Conservation (phyloP, 1,140 invertebrate genomes). For the Heliothis virescens region DNA sequence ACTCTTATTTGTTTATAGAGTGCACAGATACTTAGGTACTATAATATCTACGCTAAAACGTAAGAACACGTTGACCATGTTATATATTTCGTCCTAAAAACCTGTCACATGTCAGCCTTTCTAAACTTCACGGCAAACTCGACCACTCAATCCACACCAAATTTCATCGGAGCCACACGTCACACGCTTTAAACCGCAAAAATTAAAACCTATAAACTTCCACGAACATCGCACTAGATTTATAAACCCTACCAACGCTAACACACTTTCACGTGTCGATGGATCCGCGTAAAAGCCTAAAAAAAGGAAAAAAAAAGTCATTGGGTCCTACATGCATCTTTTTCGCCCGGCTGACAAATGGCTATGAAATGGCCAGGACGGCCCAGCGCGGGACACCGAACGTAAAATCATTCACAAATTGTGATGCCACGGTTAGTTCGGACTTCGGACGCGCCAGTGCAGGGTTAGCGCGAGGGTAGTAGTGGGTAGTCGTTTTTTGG, state of each 20-base stretch:
- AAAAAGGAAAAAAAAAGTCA: conserved; percentile 73
- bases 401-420: conserved; percentile 85
- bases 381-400: conserved; percentile 64
- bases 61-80: no score
- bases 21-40: background rate
- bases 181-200: conserved; percentile 55
- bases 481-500: background rate
- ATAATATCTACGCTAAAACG: background rate
- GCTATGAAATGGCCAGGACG: conserved; percentile 77
- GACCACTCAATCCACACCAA: conserved; percentile 17
- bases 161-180: conserved; percentile 11
- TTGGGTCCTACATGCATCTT: conserved; percentile 78
- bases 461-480: conserved; percentile 40
- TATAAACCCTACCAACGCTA: conserved; percentile 81
- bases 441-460: conserved; percentile 43
- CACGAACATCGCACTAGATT: conserved; percentile 65
- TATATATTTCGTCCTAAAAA: no score
- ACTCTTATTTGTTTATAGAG: background rate
- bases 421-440: conserved; percentile 77
- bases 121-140: background rate
- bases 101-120: background rate
- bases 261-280: conserved; percentile 85
- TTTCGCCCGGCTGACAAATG: conserved; percentile 83
- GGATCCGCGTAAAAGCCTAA: conserved; percentile 83
- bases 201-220: conserved; percentile 70